Evolutionary conservation across 2,888 invertebrate genomes (phyloP), one percentile per base, ranked within the genome.

Genomic region (Drosophila birchii): DNA sequence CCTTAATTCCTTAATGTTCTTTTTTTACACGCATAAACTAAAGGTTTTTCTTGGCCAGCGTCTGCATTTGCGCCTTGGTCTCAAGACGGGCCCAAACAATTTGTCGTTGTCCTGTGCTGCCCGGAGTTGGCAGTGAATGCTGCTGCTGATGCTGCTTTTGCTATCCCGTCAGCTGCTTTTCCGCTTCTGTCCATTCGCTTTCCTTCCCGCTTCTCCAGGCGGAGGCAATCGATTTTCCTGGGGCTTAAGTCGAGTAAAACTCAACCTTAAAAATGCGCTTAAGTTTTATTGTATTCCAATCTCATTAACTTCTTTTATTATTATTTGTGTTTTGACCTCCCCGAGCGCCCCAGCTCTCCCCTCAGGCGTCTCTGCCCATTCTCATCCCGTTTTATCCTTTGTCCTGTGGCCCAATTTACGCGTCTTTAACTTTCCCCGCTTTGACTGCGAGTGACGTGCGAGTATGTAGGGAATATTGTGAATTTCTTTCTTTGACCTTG

Each of bases 281-380:
- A 81, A 85, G 82, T 84, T 84, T 85, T 84, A 84, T 84, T 84
- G 87, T 87, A 84, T 84, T 81, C 80, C 84, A 84, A 84, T 84
- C 80, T 84, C 84, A 84, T 84, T 84, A 84, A 87, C 80, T 87
- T 84, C 78, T 81, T 85, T 84, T 85, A 85, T 84, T 87, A 87
- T 84, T 87, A 86, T 83, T 81, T 87, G 80, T 86, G 71, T 86
- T 80, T 78, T 78, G 70, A 75, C 41, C 26, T 58, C 8, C 26
- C 29, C 8, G 29, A n/a, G n/a, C 38, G 39, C n/a, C n/a, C 39
- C 20, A 43, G 43, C 34, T 51, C 32, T 49, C 23, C n/a, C n/a
- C n/a, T n/a, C n/a, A n/a, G 47, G 34, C 44, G 38, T 41, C 18
- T 16, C 55, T 49, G 26, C 20, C 32, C 20, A 4, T 55, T 61